Conservation (phyloP, 2,888 invertebrate species). For the Hesperia comma region DNA sequence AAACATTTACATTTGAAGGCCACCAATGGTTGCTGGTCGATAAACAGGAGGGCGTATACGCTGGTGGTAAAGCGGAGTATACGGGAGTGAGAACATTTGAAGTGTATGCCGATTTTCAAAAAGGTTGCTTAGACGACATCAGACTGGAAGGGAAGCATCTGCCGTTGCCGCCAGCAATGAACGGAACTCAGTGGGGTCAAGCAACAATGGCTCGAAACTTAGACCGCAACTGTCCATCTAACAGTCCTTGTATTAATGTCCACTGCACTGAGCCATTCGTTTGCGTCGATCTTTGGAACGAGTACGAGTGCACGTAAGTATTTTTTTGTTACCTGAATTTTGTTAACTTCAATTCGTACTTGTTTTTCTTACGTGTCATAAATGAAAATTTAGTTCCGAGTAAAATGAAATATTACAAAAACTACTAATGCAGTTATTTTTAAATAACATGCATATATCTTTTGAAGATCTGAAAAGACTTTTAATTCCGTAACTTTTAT, state of each 20-base stretch:
- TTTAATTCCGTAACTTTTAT: constrained; percentile 23
- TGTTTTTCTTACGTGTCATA: constrained; percentile 12
- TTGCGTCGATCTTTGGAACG: constrained; percentile 98
- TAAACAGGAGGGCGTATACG: constrained; percentile 97
- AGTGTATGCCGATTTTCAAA: constrained; percentile 97
- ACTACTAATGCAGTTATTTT: constrained; percentile 23
- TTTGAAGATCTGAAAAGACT: constrained; percentile 13
- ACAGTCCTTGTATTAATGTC: constrained; percentile 97
- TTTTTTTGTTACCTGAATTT: constrained; percentile 1
- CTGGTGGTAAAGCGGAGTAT: constrained; percentile 97
- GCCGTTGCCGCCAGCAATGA: constrained; percentile 96
- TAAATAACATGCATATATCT: constrained; percentile 26
- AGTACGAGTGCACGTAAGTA: constrained; percentile 99
- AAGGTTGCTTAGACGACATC: constrained; percentile 89
- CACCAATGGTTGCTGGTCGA: constrained; percentile 97
- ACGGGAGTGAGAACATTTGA: constrained; percentile 97
- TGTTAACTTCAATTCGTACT: constrained; percentile 9
- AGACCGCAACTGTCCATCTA: constrained; percentile 96
- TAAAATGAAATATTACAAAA: constrained; percentile 14
- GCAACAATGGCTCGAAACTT: constrained; percentile 97
- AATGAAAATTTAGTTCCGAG: constrained; percentile 13
- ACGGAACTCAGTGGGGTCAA: constrained; percentile 97
- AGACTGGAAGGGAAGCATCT: constrained; percentile 97
- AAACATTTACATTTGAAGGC: constrained; percentile 94
- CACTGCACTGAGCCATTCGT: constrained; percentile 97